Conservation (phyloP, 2,113 vertebrate species). For the Lepus americanus region DNA sequence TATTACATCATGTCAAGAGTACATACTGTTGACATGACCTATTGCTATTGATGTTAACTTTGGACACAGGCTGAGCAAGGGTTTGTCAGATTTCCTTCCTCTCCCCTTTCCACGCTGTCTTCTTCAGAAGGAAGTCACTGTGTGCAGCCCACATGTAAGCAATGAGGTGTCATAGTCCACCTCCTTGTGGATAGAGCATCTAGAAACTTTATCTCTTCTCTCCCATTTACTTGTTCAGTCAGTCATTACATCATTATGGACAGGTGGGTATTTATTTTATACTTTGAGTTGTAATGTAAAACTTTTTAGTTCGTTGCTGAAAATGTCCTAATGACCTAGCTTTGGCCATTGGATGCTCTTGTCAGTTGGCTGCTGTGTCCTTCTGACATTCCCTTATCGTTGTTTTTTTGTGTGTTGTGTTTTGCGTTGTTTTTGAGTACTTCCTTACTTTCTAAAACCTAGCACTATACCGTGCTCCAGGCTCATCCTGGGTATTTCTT, state of each 20-base stretch:
- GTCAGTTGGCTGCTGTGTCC: background rate
- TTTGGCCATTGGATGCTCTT: background rate
- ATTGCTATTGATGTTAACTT: background rate
- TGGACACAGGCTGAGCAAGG: background rate
- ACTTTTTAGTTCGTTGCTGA: slow-evolving; percentile 38
- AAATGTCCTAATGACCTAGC: background rate
- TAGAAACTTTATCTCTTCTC: background rate
- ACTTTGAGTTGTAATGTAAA: slow-evolving; percentile 39
- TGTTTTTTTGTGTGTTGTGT: background rate
- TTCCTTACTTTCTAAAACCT: background rate
- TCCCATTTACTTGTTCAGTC: slow-evolving; percentile 19
- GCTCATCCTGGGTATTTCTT: background rate
- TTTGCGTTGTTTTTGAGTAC: background rate
- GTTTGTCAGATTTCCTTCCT: background rate
- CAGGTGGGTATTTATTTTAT: slow-evolving; percentile 21
- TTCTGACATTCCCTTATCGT: background rate
- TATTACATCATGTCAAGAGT: background rate
- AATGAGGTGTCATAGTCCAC: background rate
- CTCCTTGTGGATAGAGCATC: background rate
- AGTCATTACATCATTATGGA: background rate
- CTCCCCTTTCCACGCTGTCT: background rate
- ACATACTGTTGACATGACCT: background rate
- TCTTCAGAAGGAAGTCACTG: background rate
- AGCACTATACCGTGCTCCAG: background rate
- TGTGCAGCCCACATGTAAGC: background rate